Evolutionary conservation across 2,888 invertebrate genomes (phyloP), one percentile per base, ranked within the genome.

Genomic region (Lithophane socia): DNA sequence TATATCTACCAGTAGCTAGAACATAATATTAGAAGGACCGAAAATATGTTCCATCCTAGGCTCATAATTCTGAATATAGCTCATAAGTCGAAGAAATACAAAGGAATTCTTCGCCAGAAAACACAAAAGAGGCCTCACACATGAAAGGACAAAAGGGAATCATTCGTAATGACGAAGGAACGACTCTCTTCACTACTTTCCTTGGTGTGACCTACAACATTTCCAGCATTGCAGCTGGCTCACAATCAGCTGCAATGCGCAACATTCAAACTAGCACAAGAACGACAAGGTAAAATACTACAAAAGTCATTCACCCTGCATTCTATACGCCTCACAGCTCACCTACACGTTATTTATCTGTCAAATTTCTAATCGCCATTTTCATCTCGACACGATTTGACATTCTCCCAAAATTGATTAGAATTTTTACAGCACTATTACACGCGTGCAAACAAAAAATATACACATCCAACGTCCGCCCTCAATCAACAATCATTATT

Each of bases 401-500:
- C 52, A 73, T 52, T n/a, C 29, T 37, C 65, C 66, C 44, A 65
- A 78, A 87, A 83, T 78, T 75, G 21, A 84, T 75, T 78, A 60
- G 29, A 66, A 73, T 73, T 71, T 74, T 54, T 24, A 60, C 42
- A 37, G 67, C 74, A 56, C 60, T 42, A 60, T 73, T 67, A 82
- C 60, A 69, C 70, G 73, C 65, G 29, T 80, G 18, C 74, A 44
- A 80, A 76, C 73, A 80, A 86, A 84, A 83, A 79, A 79, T 79
- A 80, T 67, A 80, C 82, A 81, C 75, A 73, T 80, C 77, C 64
- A 47, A 73, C 76, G 80, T 74, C 78, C 73, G 75, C 64, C 82
- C 79, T 68, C 73, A 84, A 83, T 85, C 85, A 86, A 86, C 86
- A 87, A 86, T 81, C 88, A 90, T 91, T 88, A 90, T 88, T 89